phyloP scores from a whole-genome alignment of 2,797 vertebrate species.

The Protosalanx chinensis region DNA sequence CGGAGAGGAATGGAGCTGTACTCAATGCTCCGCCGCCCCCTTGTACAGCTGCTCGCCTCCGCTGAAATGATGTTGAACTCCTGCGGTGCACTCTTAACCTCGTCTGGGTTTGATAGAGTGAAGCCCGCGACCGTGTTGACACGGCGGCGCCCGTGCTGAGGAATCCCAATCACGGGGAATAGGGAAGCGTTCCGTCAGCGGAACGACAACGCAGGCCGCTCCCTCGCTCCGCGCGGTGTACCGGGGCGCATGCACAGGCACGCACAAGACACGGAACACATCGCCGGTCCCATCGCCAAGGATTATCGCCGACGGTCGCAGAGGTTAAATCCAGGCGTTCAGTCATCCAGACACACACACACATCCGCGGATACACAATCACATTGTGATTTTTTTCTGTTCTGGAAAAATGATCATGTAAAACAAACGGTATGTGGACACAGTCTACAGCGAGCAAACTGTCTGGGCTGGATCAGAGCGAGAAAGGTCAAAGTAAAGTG shows the following conservation, averaged over 20 bases:
- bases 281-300: background rate
- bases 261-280: background rate
- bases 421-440: background rate
- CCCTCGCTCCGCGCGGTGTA: too few relatives aligned
- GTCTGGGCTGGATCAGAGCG: background rate
- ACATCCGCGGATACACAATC: background rate
- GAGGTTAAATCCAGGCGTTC: background rate
- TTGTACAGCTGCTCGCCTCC: background rate
- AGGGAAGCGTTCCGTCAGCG: slow-evolving; percentile 17
- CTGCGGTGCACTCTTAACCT: slow-evolving; percentile 55
- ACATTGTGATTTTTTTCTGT: background rate
- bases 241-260: background rate
- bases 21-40: background rate
- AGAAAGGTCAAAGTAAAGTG: background rate
- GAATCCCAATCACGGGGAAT: slow-evolving; percentile 49
- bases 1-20: background rate
- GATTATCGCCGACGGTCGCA: too few relatives aligned
- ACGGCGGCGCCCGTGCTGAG: slow-evolving; percentile 43
- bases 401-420: too few relatives aligned
- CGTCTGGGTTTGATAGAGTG: slow-evolving; percentile 53
- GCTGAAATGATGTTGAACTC: slow-evolving; percentile 8
- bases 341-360: background rate
- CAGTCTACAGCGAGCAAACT: background rate
- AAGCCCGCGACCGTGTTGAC: slow-evolving; percentile 49
- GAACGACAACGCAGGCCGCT: background rate